These are phyloP conservation scores for Falco columbarius DNA, from an alignment of 2,797 vertebrate species.

Conservation along the genomic window DNA sequence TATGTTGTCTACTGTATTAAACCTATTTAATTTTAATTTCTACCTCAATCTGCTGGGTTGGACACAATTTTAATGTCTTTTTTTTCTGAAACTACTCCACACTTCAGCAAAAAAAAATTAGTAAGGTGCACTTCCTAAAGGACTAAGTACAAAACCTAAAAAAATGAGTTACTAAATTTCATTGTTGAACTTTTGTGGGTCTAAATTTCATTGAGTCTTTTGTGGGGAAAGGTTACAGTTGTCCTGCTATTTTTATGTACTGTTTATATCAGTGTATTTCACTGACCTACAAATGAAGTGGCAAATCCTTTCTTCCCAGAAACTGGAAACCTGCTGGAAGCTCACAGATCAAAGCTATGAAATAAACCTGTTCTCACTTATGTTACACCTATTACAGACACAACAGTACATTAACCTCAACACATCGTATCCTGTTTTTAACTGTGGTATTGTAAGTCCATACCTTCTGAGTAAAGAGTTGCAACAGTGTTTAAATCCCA, in stretches of 20 bases:
- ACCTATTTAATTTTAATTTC: not conserved
- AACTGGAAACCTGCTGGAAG: conserved; percentile 30
- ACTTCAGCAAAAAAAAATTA: not conserved
- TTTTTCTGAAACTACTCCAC: not conserved
- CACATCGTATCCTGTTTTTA: not conserved
- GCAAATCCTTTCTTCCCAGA: conserved; percentile 24
- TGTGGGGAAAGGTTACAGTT: not conserved
- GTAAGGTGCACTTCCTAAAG: not conserved
- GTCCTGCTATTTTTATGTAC: not conserved
- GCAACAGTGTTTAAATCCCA: not conserved
- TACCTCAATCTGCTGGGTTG: not conserved
- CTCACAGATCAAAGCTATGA: conserved; percentile 20
- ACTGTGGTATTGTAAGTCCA: not conserved
- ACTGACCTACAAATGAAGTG: conserved; percentile 19
- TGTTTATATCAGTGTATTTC: conserved; percentile 19
- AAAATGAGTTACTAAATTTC: not conserved
- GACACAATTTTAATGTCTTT: not conserved
- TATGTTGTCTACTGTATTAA: not conserved
- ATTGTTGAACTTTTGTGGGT: conserved; percentile 9
- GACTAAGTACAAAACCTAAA: not conserved
- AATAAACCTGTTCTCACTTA: conserved; percentile 24
- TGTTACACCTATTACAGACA: not conserved
- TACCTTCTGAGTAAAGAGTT: not conserved
- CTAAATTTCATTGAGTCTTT: conserved; percentile 19
- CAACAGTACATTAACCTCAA: not conserved